These are phyloP conservation scores for Schizopygopsis pylzovi DNA, from an alignment of 2,797 vertebrate genomes.

Conservation along the genomic window DNA sequence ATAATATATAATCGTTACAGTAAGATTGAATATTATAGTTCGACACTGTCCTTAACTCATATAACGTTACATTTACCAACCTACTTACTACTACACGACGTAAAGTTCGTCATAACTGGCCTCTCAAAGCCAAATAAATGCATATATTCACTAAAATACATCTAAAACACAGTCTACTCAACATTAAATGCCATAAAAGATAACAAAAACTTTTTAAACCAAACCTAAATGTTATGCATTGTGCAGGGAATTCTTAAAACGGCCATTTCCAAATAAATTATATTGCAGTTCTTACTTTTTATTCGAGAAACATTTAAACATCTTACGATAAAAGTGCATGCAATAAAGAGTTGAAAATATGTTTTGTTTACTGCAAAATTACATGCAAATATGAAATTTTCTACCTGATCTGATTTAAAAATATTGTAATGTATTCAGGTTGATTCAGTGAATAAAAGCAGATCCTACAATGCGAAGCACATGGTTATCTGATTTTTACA, in stretches of 20 bases:
- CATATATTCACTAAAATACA: background rate
- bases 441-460: conserved; percentile 1
- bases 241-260: background rate
- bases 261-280: background rate
- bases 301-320: background rate
- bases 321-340: too few relatives aligned
- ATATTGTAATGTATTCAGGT: background rate
- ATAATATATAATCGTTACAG: background rate
- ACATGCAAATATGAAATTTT: background rate
- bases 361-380: background rate
- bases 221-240: background rate
- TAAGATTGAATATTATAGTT: conserved; percentile 6
- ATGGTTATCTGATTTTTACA: background rate
- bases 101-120: too few relatives aligned
- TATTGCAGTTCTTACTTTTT: background rate
- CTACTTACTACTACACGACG: background rate
- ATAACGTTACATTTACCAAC: background rate
- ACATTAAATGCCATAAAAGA: background rate
- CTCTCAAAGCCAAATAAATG: background rate
- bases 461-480: background rate
- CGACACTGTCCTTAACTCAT: background rate
- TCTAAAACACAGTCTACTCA: background rate
- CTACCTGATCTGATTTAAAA: background rate
- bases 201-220: background rate
- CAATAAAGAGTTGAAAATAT: background rate